These are phyloP conservation scores for Channa argus DNA, from an alignment of 2,113 vertebrate genomes.

Conservation along the genomic window DNA sequence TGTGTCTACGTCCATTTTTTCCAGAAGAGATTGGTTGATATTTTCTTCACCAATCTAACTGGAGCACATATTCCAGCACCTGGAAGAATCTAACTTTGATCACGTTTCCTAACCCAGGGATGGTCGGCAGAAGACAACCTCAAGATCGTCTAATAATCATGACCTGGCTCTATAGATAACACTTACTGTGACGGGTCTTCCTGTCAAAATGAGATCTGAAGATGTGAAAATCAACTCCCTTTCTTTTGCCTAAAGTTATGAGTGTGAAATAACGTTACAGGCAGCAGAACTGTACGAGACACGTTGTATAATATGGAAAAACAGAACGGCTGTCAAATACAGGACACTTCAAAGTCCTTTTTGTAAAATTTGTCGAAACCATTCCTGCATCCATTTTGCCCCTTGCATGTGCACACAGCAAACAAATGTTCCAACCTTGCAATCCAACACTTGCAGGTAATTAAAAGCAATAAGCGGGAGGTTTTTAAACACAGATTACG, in stretches of 20 bases:
- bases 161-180: conserved; percentile 12
- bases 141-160: conserved; percentile 52
- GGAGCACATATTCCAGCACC: conserved; percentile 20
- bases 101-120: conserved; percentile 29
- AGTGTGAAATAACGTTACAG: conserved; percentile 10
- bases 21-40: conserved; percentile 8
- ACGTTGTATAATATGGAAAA: conserved; percentile 41
- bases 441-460: conserved; percentile 58
- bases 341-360: background rate
- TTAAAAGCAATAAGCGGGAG: conserved; percentile 67
- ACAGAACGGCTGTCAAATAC: conserved; percentile 11
- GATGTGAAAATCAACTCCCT: conserved; percentile 11
- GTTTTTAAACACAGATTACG: conserved; percentile 75
- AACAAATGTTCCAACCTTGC: conserved; percentile 35
- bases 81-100: conserved; percentile 46
- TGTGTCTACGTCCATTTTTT: conserved; percentile 6
- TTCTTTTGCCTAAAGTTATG: conserved; percentile 20
- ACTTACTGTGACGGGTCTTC: conserved; percentile 11
- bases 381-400: background rate
- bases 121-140: conserved; percentile 29
- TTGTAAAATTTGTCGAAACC: background rate
- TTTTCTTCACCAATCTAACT: conserved; percentile 19
- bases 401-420: background rate
- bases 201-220: conserved; percentile 45
- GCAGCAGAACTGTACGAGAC: conserved; percentile 11